These are phyloP conservation scores for Heliopora coerulea DNA, from an alignment of 92 coral and sea anemone species.

Conservation along the genomic window DNA sequence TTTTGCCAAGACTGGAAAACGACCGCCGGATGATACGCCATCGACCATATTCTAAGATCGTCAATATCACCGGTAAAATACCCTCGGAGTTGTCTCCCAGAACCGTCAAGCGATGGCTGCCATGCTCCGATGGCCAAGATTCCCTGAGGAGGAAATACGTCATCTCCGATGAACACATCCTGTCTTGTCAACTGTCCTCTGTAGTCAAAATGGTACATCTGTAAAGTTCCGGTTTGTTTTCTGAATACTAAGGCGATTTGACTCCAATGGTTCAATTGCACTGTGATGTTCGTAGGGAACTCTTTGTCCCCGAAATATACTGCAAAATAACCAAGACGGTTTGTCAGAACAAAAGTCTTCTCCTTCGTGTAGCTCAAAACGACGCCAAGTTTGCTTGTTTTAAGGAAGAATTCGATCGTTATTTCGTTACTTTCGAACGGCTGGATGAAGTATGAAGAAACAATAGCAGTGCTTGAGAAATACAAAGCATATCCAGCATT, in stretches of 20 bases:
- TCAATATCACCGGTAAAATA: constrained; percentile 77
- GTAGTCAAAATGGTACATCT: constrained; percentile 73
- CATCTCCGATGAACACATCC: constrained; percentile 56
- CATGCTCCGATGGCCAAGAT: constrained; percentile 82
- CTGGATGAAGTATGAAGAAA: constrained; percentile 57
- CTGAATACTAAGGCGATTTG: constrained; percentile 78
- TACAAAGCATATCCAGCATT: constrained; percentile 81
- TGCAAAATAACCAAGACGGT: constrained; percentile 56
- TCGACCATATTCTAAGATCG: constrained; percentile 90
- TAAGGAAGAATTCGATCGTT: constrained; percentile 79
- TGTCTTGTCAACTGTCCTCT: constrained; percentile 70
- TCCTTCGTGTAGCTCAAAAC: constrained; percentile 70
- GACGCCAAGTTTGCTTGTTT: constrained; percentile 72
- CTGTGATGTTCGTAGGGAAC: constrained; percentile 73
- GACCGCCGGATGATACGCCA: constrained; percentile 87
- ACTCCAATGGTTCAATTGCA: constrained; percentile 69
- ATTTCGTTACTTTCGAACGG: constrained; percentile 68
- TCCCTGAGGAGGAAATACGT: constrained; percentile 79
- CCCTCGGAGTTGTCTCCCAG: constrained; percentile 67
- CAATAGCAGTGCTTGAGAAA: constrained; percentile 77
- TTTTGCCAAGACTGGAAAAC: constrained; percentile 83
- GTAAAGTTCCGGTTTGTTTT: constrained; percentile 58
- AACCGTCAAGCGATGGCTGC: constrained; percentile 88
- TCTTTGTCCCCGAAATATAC: constrained; percentile 62
- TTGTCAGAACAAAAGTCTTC: constrained; percentile 71